Base-by-base conservation (phyloP, 1,140 invertebrate genomes). In the Lasaia peninsularis region DNA sequence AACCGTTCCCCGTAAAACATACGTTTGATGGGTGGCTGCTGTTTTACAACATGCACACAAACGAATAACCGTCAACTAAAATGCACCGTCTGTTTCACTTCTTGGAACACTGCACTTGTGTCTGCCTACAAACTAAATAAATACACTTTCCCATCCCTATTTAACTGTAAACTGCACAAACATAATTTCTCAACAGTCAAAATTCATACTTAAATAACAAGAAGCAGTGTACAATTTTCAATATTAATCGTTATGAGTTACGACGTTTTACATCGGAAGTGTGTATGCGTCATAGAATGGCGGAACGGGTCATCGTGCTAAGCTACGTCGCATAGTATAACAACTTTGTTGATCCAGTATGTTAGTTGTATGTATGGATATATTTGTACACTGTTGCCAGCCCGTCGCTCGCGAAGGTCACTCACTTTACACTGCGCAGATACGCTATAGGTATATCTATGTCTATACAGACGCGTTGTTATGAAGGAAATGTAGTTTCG, bases 291-390 rank as follows among this genome's bases (percentile, higher is more conserved):
- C 78, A 78, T 78, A 71, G 70, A 67, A 74, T 69, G 72, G 72
- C 73, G 74, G 69, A 64, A 44, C 76, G 67, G 79, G 77, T 82
- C 79, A 82, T 81, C 78, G 78, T 79, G 73, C 76, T 76, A 72
- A 76, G 66, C 70, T 57, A 37, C 62, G 56, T 21, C 62, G 57
- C 62, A 60, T 51, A 58, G 49, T 66, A 70, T 58, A 68, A 51
- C 56, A 54, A 62, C 67, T 56, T 67, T 71, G 65, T 73, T 69
- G 67, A 73, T 70, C 63, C 60, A 58, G 56, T 68, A 52, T 61
- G 64, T 67, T 54, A 28, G 18, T 32, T 53, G 57, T 64, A 69
- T 52, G 21, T 65, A 55, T 66, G 66, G 40, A 35, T 72, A 62
- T 61, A 63, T 37, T 35, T 58, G 62, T 73, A 72, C 65, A 52